phyloP scores from a whole-genome alignment of 2,113 vertebrate species.

The Mohoua ochrocephala region DNA sequence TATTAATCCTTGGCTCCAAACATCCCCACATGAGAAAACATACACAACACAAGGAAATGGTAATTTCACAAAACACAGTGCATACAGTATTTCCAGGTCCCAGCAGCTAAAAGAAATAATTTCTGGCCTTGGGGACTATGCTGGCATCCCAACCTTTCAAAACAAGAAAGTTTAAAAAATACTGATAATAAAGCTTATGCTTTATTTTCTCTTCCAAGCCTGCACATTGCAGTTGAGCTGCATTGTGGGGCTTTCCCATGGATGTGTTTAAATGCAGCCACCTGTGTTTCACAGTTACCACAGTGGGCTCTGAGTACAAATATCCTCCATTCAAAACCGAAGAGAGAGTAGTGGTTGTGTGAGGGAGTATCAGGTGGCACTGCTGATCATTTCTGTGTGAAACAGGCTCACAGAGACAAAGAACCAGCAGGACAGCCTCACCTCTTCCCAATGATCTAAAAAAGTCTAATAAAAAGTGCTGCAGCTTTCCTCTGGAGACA shows the following conservation, averaged over 20 bases:
- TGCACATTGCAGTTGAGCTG: not conserved
- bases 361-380: not conserved
- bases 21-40: not conserved
- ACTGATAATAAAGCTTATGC: not conserved
- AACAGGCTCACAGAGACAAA: not conserved
- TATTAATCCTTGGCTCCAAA: not conserved
- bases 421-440: not conserved
- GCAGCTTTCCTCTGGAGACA: not conserved
- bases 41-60: accelerated
- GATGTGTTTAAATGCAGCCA: not conserved
- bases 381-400: not conserved
- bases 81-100: not conserved
- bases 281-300: not conserved
- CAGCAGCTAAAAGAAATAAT: not conserved
- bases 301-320: not conserved
- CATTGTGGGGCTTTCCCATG: not conserved
- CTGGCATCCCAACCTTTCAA: not conserved
- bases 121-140: not conserved
- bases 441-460: not conserved
- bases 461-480: not conserved
- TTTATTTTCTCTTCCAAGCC: not conserved
- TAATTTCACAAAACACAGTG: not conserved
- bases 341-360: not conserved
- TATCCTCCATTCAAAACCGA: not conserved
- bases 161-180: not conserved